Conservation (phyloP, 1,140 invertebrate genomes). For the Bombus terrestris region DNA sequence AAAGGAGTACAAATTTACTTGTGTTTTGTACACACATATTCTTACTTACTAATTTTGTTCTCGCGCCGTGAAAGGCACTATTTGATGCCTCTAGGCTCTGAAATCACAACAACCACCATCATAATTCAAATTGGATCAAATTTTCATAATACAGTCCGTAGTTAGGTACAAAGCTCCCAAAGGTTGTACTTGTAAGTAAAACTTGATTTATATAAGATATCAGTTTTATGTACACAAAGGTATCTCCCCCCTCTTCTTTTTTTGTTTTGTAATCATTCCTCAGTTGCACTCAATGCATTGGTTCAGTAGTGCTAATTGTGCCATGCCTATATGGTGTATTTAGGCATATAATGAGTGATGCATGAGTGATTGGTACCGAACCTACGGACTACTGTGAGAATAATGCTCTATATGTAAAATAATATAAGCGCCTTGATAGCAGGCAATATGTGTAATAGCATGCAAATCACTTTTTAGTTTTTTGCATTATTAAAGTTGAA, state of each 20-base stretch:
- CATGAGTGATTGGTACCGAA: slow-evolving; percentile 73
- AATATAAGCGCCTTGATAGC: slow-evolving; percentile 70
- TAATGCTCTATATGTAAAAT: slow-evolving; percentile 78
- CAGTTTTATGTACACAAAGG: neutral
- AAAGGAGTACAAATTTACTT: slow-evolving; percentile 73
- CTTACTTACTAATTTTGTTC: slow-evolving; percentile 84
- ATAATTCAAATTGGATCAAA: slow-evolving; percentile 70
- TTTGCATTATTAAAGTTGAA: slow-evolving; percentile 16
- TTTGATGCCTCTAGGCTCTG: slow-evolving; percentile 84
- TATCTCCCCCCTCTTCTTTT: slow-evolving; percentile 16
- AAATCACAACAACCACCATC: slow-evolving; percentile 83
- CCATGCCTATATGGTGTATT: slow-evolving; percentile 65
- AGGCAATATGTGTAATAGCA: slow-evolving; percentile 49
- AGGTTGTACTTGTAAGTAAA: slow-evolving; percentile 45
- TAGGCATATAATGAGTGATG: slow-evolving; percentile 68
- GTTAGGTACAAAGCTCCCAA: slow-evolving; percentile 71
- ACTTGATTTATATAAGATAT: slow-evolving; percentile 12
- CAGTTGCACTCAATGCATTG: slow-evolving; percentile 42
- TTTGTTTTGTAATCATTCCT: slow-evolving; percentile 33
- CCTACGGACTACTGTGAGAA: slow-evolving; percentile 75
- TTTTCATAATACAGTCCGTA: slow-evolving; percentile 67
- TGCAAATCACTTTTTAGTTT: slow-evolving; percentile 50
- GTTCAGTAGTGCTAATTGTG: slow-evolving; percentile 60
- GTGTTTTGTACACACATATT: slow-evolving; percentile 80
- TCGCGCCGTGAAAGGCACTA: slow-evolving; percentile 83